Evolutionary conservation across 2,888 invertebrate species (phyloP), one percentile per base, ranked within the genome.

Genomic region (Drosophila borborema): DNA sequence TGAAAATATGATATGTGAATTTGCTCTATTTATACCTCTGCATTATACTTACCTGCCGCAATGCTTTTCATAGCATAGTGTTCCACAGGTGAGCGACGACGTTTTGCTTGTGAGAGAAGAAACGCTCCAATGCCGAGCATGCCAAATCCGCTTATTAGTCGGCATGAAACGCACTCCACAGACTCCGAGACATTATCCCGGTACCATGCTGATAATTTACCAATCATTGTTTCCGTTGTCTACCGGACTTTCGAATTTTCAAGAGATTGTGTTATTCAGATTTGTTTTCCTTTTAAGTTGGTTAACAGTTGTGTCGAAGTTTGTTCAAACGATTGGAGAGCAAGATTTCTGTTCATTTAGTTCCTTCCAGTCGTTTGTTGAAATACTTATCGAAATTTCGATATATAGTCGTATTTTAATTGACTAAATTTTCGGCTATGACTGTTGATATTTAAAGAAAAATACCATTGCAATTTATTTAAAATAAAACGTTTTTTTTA

Each of bases 91-190:
- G 68, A 79, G 7, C 69, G 77, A 92, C 94, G 91, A 92, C 94
- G 88, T 94, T 94, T 93, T 92, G 94, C 91, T 93, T 94, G 93
- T 77, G 94, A 94, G 5, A 94, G 94, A 1, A 96, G 92, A 80
- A 95, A 96, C 70, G 94, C 94, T 72, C 95, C 95, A 69, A 95
- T 95, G 0, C 95, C 95, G 36, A 95, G 90, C 43, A 96, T 92
- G 8, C 96, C 95, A 10, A 93, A 91, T 8, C 95, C 95, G 66
- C 95, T 95, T 0, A 95, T 92, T 23, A 95, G 76, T 84, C 95
- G 94, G 82, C 96, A 96, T 0, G 94, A 93, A 8, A 94, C 80
- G 74, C 96, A 96, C 82, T 95, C 95, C 18, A 73, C 78, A 14
- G 72, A 64, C 31, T 63, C 80, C 5, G 87, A 77, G 0, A 72